Percentiles rank a stretch among this genome's conserved stretches.
These are phyloP conservation scores for Nematolebias whitei DNA, from an alignment of 2,113 vertebrate species.

Conservation along the genomic window DNA sequence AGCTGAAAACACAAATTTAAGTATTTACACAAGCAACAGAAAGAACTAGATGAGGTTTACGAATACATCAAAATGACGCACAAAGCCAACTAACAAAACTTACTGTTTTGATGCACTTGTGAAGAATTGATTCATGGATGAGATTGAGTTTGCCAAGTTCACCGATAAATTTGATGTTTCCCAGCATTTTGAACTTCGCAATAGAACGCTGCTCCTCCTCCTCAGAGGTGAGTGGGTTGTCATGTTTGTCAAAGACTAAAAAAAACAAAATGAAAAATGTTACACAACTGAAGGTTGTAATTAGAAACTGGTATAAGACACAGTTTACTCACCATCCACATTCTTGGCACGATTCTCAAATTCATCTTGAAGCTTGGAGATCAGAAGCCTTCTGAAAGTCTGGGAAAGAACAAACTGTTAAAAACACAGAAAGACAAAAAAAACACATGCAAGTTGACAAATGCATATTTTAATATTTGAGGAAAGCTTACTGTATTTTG, in stretches of 20 bases:
- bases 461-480: not conserved
- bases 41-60: no score
- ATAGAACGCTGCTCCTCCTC: conserved; percentile 98
- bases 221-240: conserved; percentile 94
- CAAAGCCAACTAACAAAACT: conserved; percentile 55
- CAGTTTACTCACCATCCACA: conserved; percentile 90
- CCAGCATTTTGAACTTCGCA: conserved; percentile 99
- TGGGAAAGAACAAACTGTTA: conserved; percentile 48
- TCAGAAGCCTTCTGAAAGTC: conserved; percentile 99
- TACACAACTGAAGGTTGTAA: not conserved
- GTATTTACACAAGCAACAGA: not conserved
- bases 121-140: conserved; percentile 99
- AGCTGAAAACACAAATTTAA: conserved; percentile 77
- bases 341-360: conserved; percentile 99
- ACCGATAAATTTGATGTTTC: conserved; percentile 99
- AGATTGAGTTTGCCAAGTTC: conserved; percentile 99
- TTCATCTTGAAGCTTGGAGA: conserved; percentile 99
- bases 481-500: conserved; percentile 90
- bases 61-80: not conserved
- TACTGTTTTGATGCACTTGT: conserved; percentile 99
- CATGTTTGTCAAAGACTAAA: conserved; percentile 95
- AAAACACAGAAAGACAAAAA: no score
- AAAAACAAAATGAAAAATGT: not conserved
- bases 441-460: not conserved
- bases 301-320: not conserved